Base-by-base conservation (phyloP, 2,797 vertebrate genomes). In the Lophius americanus region DNA sequence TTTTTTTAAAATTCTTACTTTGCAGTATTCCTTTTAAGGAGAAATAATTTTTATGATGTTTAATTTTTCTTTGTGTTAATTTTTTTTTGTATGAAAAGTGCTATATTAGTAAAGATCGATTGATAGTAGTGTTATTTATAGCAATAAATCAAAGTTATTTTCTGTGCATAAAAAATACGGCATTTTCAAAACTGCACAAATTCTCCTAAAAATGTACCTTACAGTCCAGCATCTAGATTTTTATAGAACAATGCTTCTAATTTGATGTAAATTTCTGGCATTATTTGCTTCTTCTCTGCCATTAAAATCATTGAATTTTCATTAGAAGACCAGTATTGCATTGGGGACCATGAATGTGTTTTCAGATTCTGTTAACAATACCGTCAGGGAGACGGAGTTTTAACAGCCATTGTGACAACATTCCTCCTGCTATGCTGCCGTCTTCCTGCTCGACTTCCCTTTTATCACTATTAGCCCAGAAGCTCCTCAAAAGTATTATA, bases 401-500 rank as follows among this genome's bases (percentile, higher is more conserved):
- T 77, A 52, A 51, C 60, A 73, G 61, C 55, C 14, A 59, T 60
- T 64, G 58, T 59, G 11, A 70, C 57, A 60, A 14, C 48, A 51
- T 61, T 65, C 38, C 52, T 46, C 61, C 73, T 43, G 74, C 68
- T 51, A 48, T 47, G 65, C n/a, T 1, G 52, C 72, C 57, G 57
- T 47, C 63, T 49, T 63, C 63, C 72, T 47, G 46, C 81, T 68
- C 61, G 10, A 48, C 73, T 74, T 82, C 83, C 39, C 80, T 82
- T 84, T 70, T 65, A 71, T 72, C 51, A 6, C 62, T 52, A 51
- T 81, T 74, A 83, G 72, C 78, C 81, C 50, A 8, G 74, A 71
- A 85, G 73, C 81, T 81, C 12, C 51, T 73, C 64, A 55, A 54
- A 48, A 68, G 47, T 75, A 82, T 85, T 60, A 85, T 78, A 77